Evolutionary conservation across 2,888 invertebrate species (phyloP), one percentile per base, ranked within the genome.

Genomic region (Caenorhabditis sp.): DNA sequence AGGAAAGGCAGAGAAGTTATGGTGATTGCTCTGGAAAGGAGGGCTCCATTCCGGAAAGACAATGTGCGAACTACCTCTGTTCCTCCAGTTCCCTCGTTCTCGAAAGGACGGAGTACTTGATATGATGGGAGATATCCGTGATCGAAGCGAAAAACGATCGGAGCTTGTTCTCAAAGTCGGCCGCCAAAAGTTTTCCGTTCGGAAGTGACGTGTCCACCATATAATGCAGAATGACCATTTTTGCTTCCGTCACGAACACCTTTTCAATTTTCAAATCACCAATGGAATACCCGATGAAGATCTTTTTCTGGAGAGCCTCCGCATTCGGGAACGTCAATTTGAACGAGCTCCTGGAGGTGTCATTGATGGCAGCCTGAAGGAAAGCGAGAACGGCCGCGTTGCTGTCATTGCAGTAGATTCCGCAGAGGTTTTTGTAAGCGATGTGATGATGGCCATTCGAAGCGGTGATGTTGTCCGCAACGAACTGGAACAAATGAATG

Each of bases 371-470:
- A 30, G 76, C 87, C 80, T 87, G 85, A 0, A 87, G 61, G 37
- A 87, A 84, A 0, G 85, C 85, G 43, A 87, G 68, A 0, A 87
- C 83, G 1, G 83, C 81, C 2, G 84, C 85, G 70, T 87, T 87
- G 61, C 86, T 86, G 32, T 87, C 85, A 55, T 85, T 85, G 65
- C 87, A 88, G 61, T 87, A 87, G 26, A 85, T 78, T 22, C 87
- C 87, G 63, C 87, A 87, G 27, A 87, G 61, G 46, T 85, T 76
- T 32, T 81, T 79, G 79, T 87, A 87, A n/a, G 46, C 27, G 15
- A 70, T 52, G 2, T 72, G 45, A 11, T 35, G 32, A 22, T 65
- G 39, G 3, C 82, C 80, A 58, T 80, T 70, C 22, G 39, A 75
- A 1, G 68, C 63, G 20, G 83, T 83, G 37, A 83, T 61, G 50